Base-by-base conservation (phyloP, 2,113 vertebrate species). In the Xiphorhynchus elegans region DNA sequence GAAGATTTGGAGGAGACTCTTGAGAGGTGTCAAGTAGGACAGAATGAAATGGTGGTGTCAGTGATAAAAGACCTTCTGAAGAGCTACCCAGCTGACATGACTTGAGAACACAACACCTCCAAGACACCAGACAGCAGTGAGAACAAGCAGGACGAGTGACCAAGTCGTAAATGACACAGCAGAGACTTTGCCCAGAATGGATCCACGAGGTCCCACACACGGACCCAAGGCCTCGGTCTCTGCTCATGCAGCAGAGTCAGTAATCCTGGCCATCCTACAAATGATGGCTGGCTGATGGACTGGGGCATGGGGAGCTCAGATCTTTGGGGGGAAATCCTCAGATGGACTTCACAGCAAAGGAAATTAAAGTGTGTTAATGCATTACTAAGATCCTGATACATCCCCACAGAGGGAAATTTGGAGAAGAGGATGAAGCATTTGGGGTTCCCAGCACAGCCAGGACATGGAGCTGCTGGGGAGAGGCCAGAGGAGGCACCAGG, bases 291-390 rank as follows among this genome's bases (percentile, higher is more conserved):
- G 15, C 7, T 74, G 50, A 67, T 46, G 33, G 89, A 78, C 23
- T 25, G 59, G 67, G 70, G 55, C 28, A 20, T 3, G 18, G n/a
- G 7, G 29, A 50, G 52, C 64, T 69, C 55, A 14, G 28, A 46
- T 24, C 78, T 82, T 42, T 42, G 9, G 56, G 70, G 10, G 26
- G 52, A 89, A 86, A 77, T 24, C 35, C 60, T 69, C 17, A 84
- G 33, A 74, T 7, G 23, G 69, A 50, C 50, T 68, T 68, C 24
- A 59, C 2, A 37, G 28, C 0, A 0, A 87, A 72, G 0, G 1
- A 39, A n/a, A 63, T 8, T 17, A 16, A 11, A 60, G 21, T 28
- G 37, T 31, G 23, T 37, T 77, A n/a, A 72, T 56, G 44, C 28
- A 53, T 63, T 37, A 68, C 17, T 60, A 53, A 49, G 21, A 60